These are phyloP conservation scores for Ennomos fuscantarius DNA, from an alignment of 2,888 invertebrate genomes.

Conservation along the genomic window DNA sequence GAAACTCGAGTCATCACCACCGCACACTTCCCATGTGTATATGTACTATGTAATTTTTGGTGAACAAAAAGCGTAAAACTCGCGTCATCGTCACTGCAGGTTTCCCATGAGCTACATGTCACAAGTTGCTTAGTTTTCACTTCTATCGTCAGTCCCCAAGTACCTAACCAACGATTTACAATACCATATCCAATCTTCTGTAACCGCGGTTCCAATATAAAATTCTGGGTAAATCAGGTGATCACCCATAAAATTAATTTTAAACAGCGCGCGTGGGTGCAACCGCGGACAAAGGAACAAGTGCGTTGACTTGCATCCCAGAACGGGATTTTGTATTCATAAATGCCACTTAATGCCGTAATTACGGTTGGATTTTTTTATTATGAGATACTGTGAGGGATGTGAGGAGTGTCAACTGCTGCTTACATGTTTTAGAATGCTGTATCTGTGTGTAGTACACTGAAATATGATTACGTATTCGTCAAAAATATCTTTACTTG, in stretches of 20 bases:
- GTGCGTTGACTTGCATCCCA: slow-evolving; percentile 45
- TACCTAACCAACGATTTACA: not conserved
- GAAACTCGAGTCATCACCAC: too few relatives aligned
- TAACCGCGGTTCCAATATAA: slow-evolving; percentile 4
- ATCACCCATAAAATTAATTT: slow-evolving; percentile 47
- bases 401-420: not conserved
- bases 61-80: too few relatives aligned
- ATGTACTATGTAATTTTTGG: too few relatives aligned
- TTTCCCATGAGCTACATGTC: too few relatives aligned
- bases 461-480: too few relatives aligned
- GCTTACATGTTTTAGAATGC: too few relatives aligned
- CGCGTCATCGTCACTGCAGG: too few relatives aligned
- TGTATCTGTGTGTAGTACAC: too few relatives aligned
- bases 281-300: slow-evolving; percentile 40
- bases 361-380: slow-evolving; percentile 19
- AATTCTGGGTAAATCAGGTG: slow-evolving; percentile 41
- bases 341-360: not conserved
- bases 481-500: too few relatives aligned
- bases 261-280: slow-evolving; percentile 30
- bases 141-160: too few relatives aligned
- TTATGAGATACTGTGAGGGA: not conserved
- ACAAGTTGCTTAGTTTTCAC: too few relatives aligned
- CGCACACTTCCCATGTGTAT: too few relatives aligned
- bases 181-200: slow-evolving; percentile 23
- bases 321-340: not conserved